Evolutionary conservation across 2,888 invertebrate genomes (phyloP).

Genomic region (Elgonia sp.): DNA sequence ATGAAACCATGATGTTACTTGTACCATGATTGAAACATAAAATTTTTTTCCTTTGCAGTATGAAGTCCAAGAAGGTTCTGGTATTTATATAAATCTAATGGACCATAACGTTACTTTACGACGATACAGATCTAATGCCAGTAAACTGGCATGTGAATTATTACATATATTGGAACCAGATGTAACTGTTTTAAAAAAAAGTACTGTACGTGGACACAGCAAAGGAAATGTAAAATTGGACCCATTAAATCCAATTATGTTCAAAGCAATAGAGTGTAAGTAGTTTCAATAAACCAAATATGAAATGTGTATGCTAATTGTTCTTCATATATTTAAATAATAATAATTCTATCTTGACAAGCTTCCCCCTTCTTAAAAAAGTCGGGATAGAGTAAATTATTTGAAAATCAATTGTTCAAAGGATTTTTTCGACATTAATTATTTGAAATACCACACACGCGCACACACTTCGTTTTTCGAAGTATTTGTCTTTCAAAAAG

Average conservation of each 20-base stretch:
- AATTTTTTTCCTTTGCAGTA: background rate
- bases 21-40: background rate
- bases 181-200: background rate
- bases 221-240: background rate
- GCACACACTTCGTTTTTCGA: too few relatives aligned
- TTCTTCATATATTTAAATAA: too few relatives aligned
- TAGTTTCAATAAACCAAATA: too few relatives aligned
- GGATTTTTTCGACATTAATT: too few relatives aligned
- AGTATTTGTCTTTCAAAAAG: too few relatives aligned
- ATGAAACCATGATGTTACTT: background rate
- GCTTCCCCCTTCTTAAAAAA: too few relatives aligned
- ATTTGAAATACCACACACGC: too few relatives aligned
- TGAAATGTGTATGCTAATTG: too few relatives aligned
- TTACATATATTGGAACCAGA: background rate
- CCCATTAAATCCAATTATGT: background rate
- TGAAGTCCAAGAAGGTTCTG: background rate
- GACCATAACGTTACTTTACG: background rate
- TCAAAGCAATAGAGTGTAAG: too few relatives aligned
- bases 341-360: too few relatives aligned
- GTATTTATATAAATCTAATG: background rate
- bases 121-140: background rate
- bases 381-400: too few relatives aligned
- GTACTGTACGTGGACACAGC: background rate
- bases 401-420: too few relatives aligned
- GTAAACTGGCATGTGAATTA: background rate